phyloP scores from a whole-genome alignment of 2,113 vertebrate species.

The Oceanites oceanicus region DNA sequence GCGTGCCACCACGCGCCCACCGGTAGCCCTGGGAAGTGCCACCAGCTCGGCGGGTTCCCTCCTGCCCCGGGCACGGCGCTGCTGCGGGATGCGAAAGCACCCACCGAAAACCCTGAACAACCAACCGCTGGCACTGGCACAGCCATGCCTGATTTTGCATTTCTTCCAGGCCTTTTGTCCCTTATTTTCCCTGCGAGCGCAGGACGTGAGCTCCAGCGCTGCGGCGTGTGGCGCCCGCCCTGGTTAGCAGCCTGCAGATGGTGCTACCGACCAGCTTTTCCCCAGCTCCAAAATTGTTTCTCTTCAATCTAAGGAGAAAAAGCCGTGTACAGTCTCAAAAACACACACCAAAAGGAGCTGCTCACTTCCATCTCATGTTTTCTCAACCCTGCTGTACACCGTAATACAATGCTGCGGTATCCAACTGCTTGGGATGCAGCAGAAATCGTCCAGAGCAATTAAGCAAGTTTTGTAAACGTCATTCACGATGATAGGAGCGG shows the following conservation, averaged over 20 bases:
- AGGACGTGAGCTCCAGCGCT: background rate
- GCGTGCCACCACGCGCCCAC: accelerated
- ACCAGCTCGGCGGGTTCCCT: accelerated
- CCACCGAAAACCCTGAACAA: accelerated
- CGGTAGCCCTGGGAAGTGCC: background rate
- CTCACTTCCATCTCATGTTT: accelerated
- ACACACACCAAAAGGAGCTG: background rate
- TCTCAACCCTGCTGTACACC: background rate
- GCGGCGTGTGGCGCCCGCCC: background rate
- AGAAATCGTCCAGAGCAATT: accelerated
- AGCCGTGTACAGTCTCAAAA: background rate
- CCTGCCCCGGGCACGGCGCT: accelerated
- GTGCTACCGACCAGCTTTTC: constrained; percentile 88
- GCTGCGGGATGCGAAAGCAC: accelerated
- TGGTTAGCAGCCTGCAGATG: constrained; percentile 87
- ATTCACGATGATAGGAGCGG: accelerated
- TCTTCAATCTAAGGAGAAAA: background rate
- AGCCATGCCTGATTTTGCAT: accelerated
- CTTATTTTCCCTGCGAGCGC: background rate
- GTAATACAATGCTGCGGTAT: accelerated
- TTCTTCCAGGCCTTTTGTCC: background rate
- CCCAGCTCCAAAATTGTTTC: background rate
- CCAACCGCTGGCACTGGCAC: accelerated
- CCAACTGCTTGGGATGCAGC: accelerated
- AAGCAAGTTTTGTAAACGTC: accelerated